phyloP scores from a whole-genome alignment of 2,797 vertebrate genomes.

The Etheostoma nigrum region DNA sequence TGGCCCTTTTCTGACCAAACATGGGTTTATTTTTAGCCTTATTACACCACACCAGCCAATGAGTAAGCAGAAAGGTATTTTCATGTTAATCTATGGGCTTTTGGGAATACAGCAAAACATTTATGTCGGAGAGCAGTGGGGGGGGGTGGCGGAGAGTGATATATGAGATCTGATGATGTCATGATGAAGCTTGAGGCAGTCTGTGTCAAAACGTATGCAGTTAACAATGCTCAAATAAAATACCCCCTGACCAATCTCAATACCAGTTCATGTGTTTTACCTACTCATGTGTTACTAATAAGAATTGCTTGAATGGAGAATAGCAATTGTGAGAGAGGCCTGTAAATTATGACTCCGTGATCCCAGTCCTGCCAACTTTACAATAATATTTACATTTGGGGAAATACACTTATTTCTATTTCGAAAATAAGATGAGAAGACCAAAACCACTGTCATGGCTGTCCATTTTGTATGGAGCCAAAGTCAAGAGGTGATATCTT shows the following conservation, averaged over 20 bases:
- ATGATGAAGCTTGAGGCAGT: conserved; percentile 17
- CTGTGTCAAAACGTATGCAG: conserved; percentile 19
- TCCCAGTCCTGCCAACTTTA: neutral
- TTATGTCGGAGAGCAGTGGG: conserved; percentile 49
- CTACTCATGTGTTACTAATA: neutral
- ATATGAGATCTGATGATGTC: conserved; percentile 25
- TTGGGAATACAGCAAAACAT: conserved; percentile 73
- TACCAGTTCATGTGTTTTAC: neutral
- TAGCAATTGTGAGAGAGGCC: neutral
- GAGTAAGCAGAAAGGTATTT: conserved; percentile 83
- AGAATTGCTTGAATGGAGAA: neutral
- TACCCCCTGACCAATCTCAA: neutral
- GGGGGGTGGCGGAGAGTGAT: conserved; percentile 17
- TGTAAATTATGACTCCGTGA: neutral
- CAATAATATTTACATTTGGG: neutral
- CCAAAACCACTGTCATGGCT: too few species aligned
- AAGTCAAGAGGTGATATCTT: too few species aligned
- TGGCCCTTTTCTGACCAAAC: conserved; percentile 73
- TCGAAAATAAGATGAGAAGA: neutral
- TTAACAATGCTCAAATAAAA: conserved; percentile 12
- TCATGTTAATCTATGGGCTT: conserved; percentile 77
- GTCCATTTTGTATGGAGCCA: too few species aligned
- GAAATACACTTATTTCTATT: neutral
- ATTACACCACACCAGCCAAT: conserved; percentile 75
- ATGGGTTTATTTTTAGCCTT: conserved; percentile 80